phyloP scores from a whole-genome alignment of 2,888 invertebrate species.

The Busseola fusca region DNA sequence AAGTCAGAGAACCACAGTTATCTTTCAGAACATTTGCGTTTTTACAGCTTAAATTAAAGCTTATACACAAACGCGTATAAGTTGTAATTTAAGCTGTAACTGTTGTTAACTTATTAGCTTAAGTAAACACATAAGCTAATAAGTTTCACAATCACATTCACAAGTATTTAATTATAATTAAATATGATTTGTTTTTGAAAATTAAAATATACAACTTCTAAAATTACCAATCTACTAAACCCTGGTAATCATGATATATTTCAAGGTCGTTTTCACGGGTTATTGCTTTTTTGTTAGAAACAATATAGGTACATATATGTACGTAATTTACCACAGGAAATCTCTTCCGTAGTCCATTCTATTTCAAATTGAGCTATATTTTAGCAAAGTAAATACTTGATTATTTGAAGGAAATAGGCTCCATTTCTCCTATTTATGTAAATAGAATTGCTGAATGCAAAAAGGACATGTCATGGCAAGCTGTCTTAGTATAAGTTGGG shows the following conservation, averaged over 20 bases:
- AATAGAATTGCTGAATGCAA: slow-evolving; percentile 15
- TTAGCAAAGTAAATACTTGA: slow-evolving; percentile 15
- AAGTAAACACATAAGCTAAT: too few species aligned
- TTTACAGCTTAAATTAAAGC: not conserved
- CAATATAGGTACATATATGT: not conserved
- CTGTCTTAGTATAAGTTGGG: slow-evolving; percentile 3
- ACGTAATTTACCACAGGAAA: not conserved
- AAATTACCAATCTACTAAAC: not conserved
- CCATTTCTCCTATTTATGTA: slow-evolving; percentile 23
- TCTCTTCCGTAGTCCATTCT: not conserved
- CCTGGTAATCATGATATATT: not conserved
- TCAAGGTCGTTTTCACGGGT: not conserved
- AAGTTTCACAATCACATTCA: too few species aligned
- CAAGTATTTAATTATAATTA: not conserved
- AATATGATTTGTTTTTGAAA: not conserved
- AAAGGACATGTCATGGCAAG: slow-evolving; percentile 14
- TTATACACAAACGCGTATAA: too few species aligned
- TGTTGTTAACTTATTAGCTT: too few species aligned
- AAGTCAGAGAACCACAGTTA: not conserved
- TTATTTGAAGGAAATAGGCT: slow-evolving; percentile 22
- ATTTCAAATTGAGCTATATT: slow-evolving; percentile 17
- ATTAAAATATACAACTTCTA: not conserved
- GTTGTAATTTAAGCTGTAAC: too few species aligned
- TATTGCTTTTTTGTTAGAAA: not conserved
- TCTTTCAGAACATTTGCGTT: not conserved